These are phyloP conservation scores for Poeciliopsis paucimaculata DNA, from an alignment of 2,797 vertebrate species.

Conservation along the genomic window DNA sequence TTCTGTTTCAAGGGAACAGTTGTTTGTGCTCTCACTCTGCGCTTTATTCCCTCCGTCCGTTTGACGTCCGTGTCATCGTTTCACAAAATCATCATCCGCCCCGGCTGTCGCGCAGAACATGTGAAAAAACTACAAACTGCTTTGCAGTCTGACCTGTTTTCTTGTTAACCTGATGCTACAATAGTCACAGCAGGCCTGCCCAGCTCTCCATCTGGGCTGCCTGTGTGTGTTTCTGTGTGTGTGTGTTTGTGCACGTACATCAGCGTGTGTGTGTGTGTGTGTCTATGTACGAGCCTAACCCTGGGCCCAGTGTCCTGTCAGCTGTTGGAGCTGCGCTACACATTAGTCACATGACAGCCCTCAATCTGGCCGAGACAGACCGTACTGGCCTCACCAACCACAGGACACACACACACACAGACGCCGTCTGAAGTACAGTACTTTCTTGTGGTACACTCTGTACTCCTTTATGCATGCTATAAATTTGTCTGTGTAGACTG, in stretches of 20 bases:
- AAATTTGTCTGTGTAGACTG: constrained; percentile 6
- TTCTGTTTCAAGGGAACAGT: constrained; percentile 6
- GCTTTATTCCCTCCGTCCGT: constrained; percentile 45
- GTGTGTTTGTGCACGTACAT: constrained; percentile 27
- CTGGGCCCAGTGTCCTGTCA: constrained; percentile 84
- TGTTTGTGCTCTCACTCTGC: constrained; percentile 17
- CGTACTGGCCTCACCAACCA: constrained; percentile 68
- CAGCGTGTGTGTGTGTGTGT: constrained; percentile 14
- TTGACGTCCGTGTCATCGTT: constrained; percentile 47
- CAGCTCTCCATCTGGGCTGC: constrained; percentile 76
- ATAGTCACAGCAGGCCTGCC: constrained; percentile 77
- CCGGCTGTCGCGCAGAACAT: constrained; percentile 59
- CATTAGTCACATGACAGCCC: constrained; percentile 85
- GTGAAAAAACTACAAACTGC: constrained; percentile 63
- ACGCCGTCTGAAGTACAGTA: constrained; percentile 5
- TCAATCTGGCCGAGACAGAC: constrained; percentile 84
- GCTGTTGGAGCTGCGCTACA: constrained; percentile 83
- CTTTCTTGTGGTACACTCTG: constrained; percentile 15
- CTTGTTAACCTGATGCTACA: constrained; percentile 81
- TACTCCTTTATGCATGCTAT: not conserved
- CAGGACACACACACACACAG: constrained; percentile 40
- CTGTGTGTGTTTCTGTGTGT: constrained; percentile 25
- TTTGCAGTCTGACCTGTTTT: constrained; percentile 78
- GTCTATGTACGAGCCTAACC: constrained; percentile 67
- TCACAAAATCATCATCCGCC: constrained; percentile 50